Evolutionary conservation across 1,140 invertebrate species (phyloP), one percentile per base, ranked within the genome.

Genomic region (Stegodyphus mimosarum): DNA sequence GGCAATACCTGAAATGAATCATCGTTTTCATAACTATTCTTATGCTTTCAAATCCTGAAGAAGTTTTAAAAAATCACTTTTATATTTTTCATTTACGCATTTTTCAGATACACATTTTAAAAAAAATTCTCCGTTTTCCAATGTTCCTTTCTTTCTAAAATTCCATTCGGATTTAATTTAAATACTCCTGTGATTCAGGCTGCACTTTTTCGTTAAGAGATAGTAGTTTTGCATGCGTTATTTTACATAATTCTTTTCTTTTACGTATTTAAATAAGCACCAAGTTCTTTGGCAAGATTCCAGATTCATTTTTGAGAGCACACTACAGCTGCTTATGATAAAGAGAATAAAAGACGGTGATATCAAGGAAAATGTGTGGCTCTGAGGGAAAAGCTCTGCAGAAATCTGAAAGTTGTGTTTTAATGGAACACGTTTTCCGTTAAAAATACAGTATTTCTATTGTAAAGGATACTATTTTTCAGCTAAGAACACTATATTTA

Each of bases 311-410:
- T 72, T 17, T 73, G 69, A 81, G 50, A 51, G 64, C 70, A 81
- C 69, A 64, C 70, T 64, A 48, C 55, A 81, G 79, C 79, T 73
- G 79, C 33, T 63, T 73, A 73, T 81, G 79, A 81, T 81, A 81
- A 81, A 73, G n/a, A n/a, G 33, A 72, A 64, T 66, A 64, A 80
- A 13, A 15, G 51, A 71, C 60, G 77, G 60, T 60, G 7, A 53
- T 49, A 80, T 80, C 67, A 71, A 15, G 33, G 66, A 49, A 80
- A 66, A 71, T 10, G 9, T 15, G 55, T 60, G 55, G 55, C 15
- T 33, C 33, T 33, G 33, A 33, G 33, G 33, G 33, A 33, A 33
- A 33, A 33, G 33, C 33, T 33, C 33, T 33, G 33, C 33, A 33
- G 33, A 33, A 33, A 33, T 33, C 33, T 33, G 33, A 33, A 33